These are phyloP conservation scores for Chunga burmeisteri DNA, from an alignment of 2,113 vertebrate genomes.

Conservation along the genomic window DNA sequence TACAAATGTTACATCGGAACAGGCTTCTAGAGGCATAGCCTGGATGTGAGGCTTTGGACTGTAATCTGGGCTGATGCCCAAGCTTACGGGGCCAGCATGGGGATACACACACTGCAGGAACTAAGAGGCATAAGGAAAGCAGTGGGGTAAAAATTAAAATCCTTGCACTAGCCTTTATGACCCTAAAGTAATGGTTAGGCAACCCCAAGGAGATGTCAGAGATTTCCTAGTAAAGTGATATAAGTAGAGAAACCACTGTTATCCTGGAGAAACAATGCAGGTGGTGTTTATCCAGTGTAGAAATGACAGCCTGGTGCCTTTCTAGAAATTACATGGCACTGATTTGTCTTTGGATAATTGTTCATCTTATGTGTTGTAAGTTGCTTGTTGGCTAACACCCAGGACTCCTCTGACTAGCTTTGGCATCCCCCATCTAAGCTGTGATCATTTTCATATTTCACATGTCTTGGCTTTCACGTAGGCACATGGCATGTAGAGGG, in stretches of 20 bases:
- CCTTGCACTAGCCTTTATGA: neutral
- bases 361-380: neutral
- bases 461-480: neutral
- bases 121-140: neutral
- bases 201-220: neutral
- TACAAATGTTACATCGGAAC: neutral
- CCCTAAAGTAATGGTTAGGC: neutral
- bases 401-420: conserved; percentile 1
- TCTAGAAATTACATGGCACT: neutral
- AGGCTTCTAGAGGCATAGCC: neutral
- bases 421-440: conserved; percentile 21
- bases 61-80: neutral
- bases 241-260: neutral
- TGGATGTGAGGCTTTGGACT: neutral
- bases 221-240: neutral
- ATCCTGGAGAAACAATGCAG: neutral
- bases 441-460: conserved; percentile 52
- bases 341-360: conserved; percentile 41
- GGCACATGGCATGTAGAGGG: neutral
- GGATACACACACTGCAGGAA: neutral
- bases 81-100: neutral
- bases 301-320: neutral
- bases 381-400: conserved; percentile 15
- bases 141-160: neutral
- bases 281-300: neutral